Evolutionary conservation across 2,888 invertebrate species (phyloP).

Genomic region (Hipparchia semele): DNA sequence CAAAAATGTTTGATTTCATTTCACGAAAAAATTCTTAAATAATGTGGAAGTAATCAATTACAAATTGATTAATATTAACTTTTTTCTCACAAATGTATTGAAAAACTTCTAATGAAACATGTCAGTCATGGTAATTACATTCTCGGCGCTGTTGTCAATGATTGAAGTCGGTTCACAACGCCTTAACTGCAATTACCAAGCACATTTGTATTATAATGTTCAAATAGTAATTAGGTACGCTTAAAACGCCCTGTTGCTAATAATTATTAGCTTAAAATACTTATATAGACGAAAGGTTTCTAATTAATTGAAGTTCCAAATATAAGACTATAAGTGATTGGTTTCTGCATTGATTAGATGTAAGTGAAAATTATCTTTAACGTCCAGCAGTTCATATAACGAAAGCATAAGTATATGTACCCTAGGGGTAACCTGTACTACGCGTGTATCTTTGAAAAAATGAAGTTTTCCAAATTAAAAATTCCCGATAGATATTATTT

Average conservation of each 20-base stretch:
- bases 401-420: no score
- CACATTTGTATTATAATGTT: slow-evolving; percentile 43
- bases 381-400: not conserved
- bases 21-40: not conserved
- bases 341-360: not conserved
- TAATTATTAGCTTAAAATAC: slow-evolving; percentile 41
- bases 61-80: not conserved
- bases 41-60: not conserved
- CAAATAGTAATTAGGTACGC: slow-evolving; percentile 47
- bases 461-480: no score
- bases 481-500: no score
- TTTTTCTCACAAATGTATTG: slow-evolving; percentile 6
- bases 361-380: not conserved
- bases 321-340: not conserved
- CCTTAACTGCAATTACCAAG: not conserved
- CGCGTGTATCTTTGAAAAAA: no score
- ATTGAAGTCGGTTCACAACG: not conserved
- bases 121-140: slow-evolving; percentile 1
- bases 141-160: not conserved
- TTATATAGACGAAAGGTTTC: slow-evolving; percentile 42
- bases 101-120: not conserved
- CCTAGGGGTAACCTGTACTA: no score
- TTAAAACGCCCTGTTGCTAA: slow-evolving; percentile 51
- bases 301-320: slow-evolving; percentile 26
- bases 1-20: no score